Evolutionary conservation across 2,113 vertebrate species (phyloP).

Genomic region (Microcebus ravelobensis): DNA sequence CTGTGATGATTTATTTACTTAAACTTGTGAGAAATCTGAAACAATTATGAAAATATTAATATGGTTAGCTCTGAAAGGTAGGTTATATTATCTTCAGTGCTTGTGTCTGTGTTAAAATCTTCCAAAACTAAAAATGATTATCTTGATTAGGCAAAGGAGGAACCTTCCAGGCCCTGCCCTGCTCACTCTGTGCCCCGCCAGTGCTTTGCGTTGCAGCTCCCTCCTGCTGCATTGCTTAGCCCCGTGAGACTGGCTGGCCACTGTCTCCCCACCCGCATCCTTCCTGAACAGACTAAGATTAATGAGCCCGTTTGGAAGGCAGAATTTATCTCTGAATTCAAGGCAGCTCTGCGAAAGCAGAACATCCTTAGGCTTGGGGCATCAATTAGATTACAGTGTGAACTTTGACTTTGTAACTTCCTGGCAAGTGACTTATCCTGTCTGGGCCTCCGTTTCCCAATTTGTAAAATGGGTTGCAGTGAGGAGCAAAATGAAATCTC

Average conservation of each 20-base stretch:
- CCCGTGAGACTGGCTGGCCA: background rate
- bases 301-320: background rate
- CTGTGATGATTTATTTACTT: background rate
- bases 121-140: background rate
- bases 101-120: background rate
- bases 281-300: background rate
- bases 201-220: background rate
- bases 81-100: background rate
- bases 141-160: background rate
- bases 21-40: background rate
- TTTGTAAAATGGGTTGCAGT: background rate
- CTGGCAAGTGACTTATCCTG: background rate
- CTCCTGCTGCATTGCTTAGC: rapidly evolving
- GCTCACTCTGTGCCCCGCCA: rapidly evolving
- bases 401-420: background rate
- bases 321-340: background rate
- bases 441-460: background rate
- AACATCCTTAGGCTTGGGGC: background rate
- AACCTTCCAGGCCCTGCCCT: background rate
- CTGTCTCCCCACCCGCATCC: background rate
- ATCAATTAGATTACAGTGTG: background rate
- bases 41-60: background rate
- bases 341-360: background rate
- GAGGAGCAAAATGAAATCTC: background rate
- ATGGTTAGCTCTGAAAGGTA: background rate